These are phyloP conservation scores for Gallinago nigripennis DNA, from an alignment of 2,797 vertebrate species.

Conservation along the genomic window DNA sequence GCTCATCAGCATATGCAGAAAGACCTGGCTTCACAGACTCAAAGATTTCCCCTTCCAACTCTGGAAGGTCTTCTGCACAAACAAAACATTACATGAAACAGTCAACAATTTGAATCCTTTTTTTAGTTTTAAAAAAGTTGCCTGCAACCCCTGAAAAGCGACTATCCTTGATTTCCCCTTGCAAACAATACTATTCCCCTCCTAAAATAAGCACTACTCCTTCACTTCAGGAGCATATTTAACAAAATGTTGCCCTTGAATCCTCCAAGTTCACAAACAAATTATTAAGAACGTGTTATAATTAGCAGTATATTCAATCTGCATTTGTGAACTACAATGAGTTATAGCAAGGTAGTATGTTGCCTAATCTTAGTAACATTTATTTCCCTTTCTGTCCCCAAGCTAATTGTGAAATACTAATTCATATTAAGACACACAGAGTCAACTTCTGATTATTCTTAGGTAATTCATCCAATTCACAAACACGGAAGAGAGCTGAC, in stretches of 20 bases:
- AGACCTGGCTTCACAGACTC: conserved; percentile 96
- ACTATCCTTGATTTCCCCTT: neutral
- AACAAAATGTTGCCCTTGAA: neutral
- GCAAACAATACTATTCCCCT: neutral
- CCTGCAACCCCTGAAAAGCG: neutral
- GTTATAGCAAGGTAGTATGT: neutral
- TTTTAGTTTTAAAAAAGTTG: neutral
- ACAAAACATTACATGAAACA: conserved; percentile 27
- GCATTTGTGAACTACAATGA: neutral
- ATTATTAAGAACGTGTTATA: neutral
- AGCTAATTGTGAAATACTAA: neutral
- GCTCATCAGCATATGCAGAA: conserved; percentile 92
- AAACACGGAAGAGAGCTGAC: neutral
- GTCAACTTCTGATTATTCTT: neutral
- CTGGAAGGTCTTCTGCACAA: conserved; percentile 83
- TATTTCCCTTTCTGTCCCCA: neutral
- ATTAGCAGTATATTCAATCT: neutral
- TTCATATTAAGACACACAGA: neutral
- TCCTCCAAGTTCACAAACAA: neutral
- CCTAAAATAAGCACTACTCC: neutral
- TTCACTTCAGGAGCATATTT: neutral
- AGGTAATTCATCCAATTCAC: neutral
- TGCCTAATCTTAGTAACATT: neutral
- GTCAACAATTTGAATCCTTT: neutral
- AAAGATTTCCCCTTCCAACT: conserved; percentile 94